Evolutionary conservation across 2,797 vertebrate species (phyloP), one percentile per base, ranked within the genome.

Genomic region (Amphiprion clarkii): DNA sequence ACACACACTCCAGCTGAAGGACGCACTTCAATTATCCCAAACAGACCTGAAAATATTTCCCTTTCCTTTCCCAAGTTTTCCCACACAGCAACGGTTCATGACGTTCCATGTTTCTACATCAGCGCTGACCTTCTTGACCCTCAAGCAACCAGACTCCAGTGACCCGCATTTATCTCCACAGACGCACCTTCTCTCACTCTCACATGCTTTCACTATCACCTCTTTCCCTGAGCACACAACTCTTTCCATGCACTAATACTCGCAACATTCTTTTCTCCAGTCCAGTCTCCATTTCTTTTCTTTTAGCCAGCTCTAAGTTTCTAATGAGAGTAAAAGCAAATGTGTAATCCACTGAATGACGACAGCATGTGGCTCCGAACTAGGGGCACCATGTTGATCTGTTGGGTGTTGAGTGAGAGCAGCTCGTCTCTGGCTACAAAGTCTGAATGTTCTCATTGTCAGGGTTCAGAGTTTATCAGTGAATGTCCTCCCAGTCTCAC

Each of bases 1-100:
- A 87, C 89, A 80, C 81, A 73, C 81, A 84, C 86, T 88, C 82
- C 92, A 93, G 89, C 91, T 94, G 87, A 93, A 89, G 90, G 91
- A 94, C 84, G 80, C 92, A 94, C 92, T 93, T 91, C 93, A 95
- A 93, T 95, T 93, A 95, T 94, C 82, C 90, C 88, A 94, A 95
- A 94, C 93, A 94, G 94, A 95, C 94, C 94, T 94, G 91, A 95
- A 95, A 94, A 90, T 91, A 86, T 88, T 90, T 76, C 82, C 77
- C 36, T 46, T 80, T 86, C 69, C 84, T 58, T 76, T 81, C 67
- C 67, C 64, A 55, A 67, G 54, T 53, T 88, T 94, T 93, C 92
- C 92, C 93, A 93, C 90, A 91, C 82, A 80, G 61, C 64, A 60
- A 56, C 61, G 16, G 64, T 59, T 84, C 77, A 67, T 63, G 85